Conservation (phyloP, 2,113 vertebrate species). For the Anser cygnoides region DNA sequence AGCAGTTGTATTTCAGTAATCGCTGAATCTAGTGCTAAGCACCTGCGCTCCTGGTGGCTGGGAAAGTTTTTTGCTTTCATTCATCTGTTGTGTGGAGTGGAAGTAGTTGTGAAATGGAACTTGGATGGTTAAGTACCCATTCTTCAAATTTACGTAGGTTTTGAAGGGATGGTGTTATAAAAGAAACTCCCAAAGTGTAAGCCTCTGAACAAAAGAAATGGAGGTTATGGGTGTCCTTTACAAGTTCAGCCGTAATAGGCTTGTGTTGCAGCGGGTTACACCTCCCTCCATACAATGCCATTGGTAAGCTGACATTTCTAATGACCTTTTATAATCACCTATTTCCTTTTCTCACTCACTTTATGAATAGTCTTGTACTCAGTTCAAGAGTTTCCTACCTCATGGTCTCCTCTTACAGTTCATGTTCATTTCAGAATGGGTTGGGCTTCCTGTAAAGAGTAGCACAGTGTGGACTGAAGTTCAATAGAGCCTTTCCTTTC, state of each 20-base stretch:
- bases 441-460: slow-evolving; percentile 59
- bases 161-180: background rate
- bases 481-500: slow-evolving; percentile 71
- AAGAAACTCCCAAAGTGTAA: slow-evolving; percentile 39
- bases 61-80: background rate
- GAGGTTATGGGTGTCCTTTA: slow-evolving; percentile 30
- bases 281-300: slow-evolving; percentile 51
- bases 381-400: slow-evolving; percentile 45
- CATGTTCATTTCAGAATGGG: slow-evolving; percentile 51
- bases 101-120: background rate
- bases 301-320: slow-evolving; percentile 70
- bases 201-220: slow-evolving; percentile 40
- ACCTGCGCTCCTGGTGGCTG: background rate
- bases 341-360: slow-evolving; percentile 63
- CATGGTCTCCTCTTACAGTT: slow-evolving; percentile 51
- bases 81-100: background rate
- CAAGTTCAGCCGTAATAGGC: slow-evolving; percentile 35
- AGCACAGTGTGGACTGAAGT: slow-evolving; percentile 51
- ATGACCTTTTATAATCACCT: slow-evolving; percentile 67
- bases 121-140: background rate
- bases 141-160: background rate
- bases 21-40: background rate
- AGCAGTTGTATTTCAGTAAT: background rate
- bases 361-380: slow-evolving; percentile 50
- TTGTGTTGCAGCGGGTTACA: slow-evolving; percentile 53